Conservation (phyloP, 1,140 invertebrate species). For the Drosophila azteca region DNA sequence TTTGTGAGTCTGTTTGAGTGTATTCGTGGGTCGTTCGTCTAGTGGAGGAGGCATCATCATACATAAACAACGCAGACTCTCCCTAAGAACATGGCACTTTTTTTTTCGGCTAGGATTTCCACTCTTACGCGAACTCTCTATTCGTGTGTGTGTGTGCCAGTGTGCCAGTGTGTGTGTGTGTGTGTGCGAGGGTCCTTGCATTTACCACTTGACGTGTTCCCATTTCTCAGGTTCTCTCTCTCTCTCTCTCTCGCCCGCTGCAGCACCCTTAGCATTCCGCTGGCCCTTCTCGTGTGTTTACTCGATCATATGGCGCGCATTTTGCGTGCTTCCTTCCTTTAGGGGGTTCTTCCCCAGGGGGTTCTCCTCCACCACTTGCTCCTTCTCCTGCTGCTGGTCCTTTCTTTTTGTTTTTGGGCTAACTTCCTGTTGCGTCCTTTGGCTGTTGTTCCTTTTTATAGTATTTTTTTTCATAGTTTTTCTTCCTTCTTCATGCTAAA, state of each 20-base stretch:
- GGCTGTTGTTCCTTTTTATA: constrained; percentile 8
- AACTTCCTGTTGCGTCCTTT: constrained; percentile 66
- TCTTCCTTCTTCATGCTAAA: constrained; percentile 59
- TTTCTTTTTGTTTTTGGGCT: constrained; percentile 34
- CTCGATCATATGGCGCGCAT: constrained; percentile 78
- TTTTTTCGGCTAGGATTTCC: constrained; percentile 19
- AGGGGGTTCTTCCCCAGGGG: background rate
- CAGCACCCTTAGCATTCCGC: constrained; percentile 6
- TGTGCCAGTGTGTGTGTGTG: constrained; percentile 8
- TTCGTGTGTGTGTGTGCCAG: background rate
- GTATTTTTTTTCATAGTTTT: no score
- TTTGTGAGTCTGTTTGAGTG: constrained; percentile 12
- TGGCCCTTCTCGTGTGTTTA: constrained; percentile 46
- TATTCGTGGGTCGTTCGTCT: constrained; percentile 8
- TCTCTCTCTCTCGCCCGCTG: constrained; percentile 28
- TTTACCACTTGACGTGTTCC: constrained; percentile 78
- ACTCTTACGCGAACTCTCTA: background rate
- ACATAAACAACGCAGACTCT: constrained; percentile 68
- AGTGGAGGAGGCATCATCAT: no score
- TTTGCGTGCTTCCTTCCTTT: constrained; percentile 65
- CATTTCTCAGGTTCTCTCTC: constrained; percentile 63
- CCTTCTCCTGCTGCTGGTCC: background rate
- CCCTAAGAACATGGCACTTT: constrained; percentile 29
- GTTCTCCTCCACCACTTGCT: constrained; percentile 9
- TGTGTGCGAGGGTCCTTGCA: constrained; percentile 38